These are phyloP conservation scores for Ormyrus pomaceus DNA, from an alignment of 2,888 invertebrate species.

Conservation along the genomic window DNA sequence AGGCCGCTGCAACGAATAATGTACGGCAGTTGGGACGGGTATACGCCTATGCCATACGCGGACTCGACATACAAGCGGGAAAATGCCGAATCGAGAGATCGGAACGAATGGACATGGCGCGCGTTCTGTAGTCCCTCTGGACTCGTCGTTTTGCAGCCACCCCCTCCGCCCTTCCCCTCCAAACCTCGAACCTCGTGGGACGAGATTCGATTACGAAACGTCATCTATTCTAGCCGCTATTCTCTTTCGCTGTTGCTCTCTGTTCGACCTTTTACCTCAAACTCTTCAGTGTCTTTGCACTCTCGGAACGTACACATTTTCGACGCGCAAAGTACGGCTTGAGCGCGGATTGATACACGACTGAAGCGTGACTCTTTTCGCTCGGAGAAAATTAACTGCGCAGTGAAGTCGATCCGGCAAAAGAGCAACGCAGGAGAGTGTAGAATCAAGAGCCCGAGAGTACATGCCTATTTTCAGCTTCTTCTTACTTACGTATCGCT, in stretches of 20 bases:
- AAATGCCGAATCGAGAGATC: conserved; percentile 62
- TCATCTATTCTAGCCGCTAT: conserved; percentile 60
- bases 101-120: conserved; percentile 58
- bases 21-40: conserved; percentile 36
- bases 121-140: conserved; percentile 57
- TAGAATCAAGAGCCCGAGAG: no score
- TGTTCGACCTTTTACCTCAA: conserved; percentile 2
- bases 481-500: conserved; percentile 21
- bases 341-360: no score
- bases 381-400: no score
- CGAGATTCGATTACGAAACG: conserved; percentile 71
- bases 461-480: no score
- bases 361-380: no score
- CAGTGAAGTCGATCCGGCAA: no score
- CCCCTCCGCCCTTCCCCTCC: neutral
- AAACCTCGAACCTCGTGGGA: conserved; percentile 55
- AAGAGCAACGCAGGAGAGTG: no score
- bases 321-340: neutral
- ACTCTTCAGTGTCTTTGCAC: conserved; percentile 8
- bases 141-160: conserved; percentile 36
- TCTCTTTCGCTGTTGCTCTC: conserved; percentile 19
- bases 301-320: neutral
- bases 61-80: neutral
- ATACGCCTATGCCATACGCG: neutral
- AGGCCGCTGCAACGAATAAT: conserved; percentile 70